Evolutionary conservation across 2,113 vertebrate genomes (phyloP).

Genomic region (Noturus placidus): DNA sequence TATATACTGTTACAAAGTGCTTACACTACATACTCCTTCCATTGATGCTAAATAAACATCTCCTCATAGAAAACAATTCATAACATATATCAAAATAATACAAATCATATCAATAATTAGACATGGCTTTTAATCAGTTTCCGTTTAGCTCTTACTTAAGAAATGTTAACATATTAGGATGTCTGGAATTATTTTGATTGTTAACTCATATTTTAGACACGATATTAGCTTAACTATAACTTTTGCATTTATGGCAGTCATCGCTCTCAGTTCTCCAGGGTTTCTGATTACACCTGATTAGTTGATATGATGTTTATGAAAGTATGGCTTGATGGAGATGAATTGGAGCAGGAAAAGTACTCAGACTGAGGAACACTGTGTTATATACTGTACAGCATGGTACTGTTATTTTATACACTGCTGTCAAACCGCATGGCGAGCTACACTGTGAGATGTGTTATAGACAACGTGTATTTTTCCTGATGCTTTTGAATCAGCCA

Average conservation of each 20-base stretch:
- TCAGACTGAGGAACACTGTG: not conserved
- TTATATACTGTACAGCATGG: not conserved
- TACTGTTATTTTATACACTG: slow-evolving; percentile 4
- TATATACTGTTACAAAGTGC: not conserved
- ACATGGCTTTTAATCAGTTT: not conserved
- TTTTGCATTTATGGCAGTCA: not conserved
- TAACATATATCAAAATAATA: not conserved
- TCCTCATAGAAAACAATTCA: not conserved
- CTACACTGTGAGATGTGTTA: slow-evolving; percentile 3
- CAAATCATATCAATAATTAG: not conserved
- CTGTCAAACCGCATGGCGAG: not conserved
- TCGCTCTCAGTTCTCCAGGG: not conserved
- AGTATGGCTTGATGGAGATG: not conserved
- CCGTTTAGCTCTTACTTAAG: not conserved
- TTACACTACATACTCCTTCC: not conserved
- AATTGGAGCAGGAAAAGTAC: slow-evolving; percentile 11
- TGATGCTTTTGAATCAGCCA: slow-evolving; percentile 80
- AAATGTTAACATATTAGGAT: no score
- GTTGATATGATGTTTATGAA: not conserved
- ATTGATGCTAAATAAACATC: not conserved
- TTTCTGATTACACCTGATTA: slow-evolving; percentile 24
- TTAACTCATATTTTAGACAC: not conserved
- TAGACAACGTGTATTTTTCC: slow-evolving; percentile 62
- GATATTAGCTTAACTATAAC: not conserved
- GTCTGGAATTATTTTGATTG: not conserved